phyloP scores from a whole-genome alignment of 2,113 vertebrate genomes.

The Myiozetetes cayanensis region DNA sequence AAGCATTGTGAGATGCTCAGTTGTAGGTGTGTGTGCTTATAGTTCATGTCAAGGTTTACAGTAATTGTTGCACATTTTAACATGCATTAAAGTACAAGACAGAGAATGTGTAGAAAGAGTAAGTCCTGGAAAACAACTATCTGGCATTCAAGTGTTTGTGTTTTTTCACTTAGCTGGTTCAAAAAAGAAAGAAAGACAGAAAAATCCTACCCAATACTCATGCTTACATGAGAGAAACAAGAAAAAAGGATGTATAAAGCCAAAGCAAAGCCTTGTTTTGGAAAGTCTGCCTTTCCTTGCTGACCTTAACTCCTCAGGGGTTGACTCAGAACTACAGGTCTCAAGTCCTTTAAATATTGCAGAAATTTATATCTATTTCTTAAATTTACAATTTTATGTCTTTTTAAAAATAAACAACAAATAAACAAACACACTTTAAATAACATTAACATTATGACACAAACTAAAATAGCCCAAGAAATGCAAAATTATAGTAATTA shows the following conservation, averaged over 20 bases:
- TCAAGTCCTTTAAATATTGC: neutral
- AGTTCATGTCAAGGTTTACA: neutral
- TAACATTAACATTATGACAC: neutral
- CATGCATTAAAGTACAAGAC: neutral
- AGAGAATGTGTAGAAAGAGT: neutral
- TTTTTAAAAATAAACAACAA: neutral
- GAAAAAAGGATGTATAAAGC: neutral
- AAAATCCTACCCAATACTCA: neutral
- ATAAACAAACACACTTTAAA: neutral
- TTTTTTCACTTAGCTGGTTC: neutral
- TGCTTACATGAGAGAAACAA: neutral
- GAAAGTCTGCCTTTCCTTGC: neutral
- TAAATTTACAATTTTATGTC: neutral
- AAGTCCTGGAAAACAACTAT: neutral
- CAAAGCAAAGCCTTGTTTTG: neutral
- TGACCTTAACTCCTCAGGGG: neutral
- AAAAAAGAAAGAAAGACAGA: neutral
- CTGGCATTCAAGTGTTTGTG: neutral
- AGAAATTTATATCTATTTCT: neutral
- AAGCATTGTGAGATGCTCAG: neutral
- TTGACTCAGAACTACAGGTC: neutral
- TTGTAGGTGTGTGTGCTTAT: neutral
- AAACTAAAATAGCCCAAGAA: slow-evolving; percentile 10
- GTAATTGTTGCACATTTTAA: neutral
- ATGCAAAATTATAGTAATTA: slow-evolving; percentile 27